A percentile compares a stretch with the other conserved stretches of the same genome.
Conservation (phyloP, 2,888 invertebrate genomes). For the Lasioglossum zephyrum region DNA sequence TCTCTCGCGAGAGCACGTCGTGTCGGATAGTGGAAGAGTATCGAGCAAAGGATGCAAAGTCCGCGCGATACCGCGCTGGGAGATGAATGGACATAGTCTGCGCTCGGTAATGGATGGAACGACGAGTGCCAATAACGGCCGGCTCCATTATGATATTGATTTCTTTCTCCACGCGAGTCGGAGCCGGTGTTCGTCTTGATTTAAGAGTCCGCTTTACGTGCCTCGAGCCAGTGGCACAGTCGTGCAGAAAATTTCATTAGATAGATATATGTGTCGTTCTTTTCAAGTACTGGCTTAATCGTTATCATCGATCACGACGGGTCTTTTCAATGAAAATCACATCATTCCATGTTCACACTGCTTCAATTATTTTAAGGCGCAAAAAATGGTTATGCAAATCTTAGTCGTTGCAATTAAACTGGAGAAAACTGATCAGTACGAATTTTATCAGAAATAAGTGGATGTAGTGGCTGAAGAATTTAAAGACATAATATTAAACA, state of each 20-base stretch:
- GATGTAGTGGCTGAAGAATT: too few relatives aligned
- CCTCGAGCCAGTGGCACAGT: not conserved
- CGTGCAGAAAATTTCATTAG: not conserved
- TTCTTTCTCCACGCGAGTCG: not conserved
- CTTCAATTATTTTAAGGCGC: too few relatives aligned
- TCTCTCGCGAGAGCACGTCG: slow-evolving; percentile 1
- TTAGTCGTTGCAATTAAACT: too few relatives aligned
- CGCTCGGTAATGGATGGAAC: slow-evolving; percentile 29
- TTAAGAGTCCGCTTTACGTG: slow-evolving; percentile 24
- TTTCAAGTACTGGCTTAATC: not conserved
- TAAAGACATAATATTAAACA: too few relatives aligned
- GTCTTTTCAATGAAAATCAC: not conserved
- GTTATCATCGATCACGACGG: not conserved
- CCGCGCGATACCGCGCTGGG: not conserved
- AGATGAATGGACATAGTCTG: slow-evolving; percentile 20
- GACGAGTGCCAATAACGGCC: slow-evolving; percentile 29
- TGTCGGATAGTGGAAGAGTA: not conserved
- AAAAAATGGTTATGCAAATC: too few relatives aligned
- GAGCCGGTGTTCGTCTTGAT: not conserved
- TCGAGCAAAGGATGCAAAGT: not conserved
- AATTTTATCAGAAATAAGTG: too few relatives aligned
- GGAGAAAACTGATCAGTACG: too few relatives aligned
- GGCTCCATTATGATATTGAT: slow-evolving; percentile 45
- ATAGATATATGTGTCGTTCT: not conserved
- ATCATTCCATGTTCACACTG: too few relatives aligned